These are phyloP conservation scores for Neosilurus mollespiculum DNA, from an alignment of 2,797 vertebrate genomes.

Conservation along the genomic window DNA sequence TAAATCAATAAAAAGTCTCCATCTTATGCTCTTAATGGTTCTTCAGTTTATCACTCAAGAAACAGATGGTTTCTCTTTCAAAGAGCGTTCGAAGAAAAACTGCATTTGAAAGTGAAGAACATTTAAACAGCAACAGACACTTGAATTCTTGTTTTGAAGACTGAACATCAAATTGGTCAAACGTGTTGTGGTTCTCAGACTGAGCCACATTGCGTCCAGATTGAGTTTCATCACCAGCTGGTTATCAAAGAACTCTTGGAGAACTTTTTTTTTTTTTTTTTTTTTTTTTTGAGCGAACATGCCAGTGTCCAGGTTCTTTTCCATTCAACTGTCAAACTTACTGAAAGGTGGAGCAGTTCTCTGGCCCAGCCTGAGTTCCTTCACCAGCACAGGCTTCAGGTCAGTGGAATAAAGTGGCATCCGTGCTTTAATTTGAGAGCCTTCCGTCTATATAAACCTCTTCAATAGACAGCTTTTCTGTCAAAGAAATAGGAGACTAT, in stretches of 20 bases:
- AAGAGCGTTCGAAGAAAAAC: neutral
- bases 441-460: neutral
- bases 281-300: neutral
- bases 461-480: too few relatives aligned
- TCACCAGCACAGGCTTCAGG: neutral
- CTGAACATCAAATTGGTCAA: neutral
- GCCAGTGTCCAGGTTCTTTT: too few relatives aligned
- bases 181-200: neutral
- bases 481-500: neutral
- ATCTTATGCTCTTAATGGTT: neutral
- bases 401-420: neutral
- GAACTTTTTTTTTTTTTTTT: neutral
- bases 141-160: neutral
- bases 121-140: constrained; percentile 1
- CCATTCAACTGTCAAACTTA: constrained; percentile 1
- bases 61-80: neutral
- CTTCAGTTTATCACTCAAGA: neutral
- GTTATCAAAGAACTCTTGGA: neutral
- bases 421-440: neutral
- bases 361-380: neutral
- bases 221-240: constrained; percentile 2
- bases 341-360: neutral
- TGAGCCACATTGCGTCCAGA: neutral
- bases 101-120: neutral
- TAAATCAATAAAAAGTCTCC: neutral